These are phyloP conservation scores for Drosophila nikananu DNA, from an alignment of 1,140 invertebrate genomes.

Conservation along the genomic window DNA sequence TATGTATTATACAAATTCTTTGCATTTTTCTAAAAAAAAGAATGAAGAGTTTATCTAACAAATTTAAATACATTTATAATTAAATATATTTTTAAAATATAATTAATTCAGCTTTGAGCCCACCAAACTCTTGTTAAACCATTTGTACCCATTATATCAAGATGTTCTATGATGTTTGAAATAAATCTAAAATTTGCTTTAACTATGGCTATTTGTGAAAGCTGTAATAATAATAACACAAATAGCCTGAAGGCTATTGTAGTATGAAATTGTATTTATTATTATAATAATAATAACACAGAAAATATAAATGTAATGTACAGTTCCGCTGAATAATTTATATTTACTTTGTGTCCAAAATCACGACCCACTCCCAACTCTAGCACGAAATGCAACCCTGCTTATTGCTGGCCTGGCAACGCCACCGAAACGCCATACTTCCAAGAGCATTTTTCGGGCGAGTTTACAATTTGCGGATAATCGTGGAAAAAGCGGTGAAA, in stretches of 20 bases:
- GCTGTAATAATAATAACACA: too few relatives aligned
- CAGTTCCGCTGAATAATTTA: conserved; percentile 9
- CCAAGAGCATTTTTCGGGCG: conserved; percentile 74
- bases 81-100: background rate
- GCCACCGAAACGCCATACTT: conserved; percentile 75
- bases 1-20: too few relatives aligned
- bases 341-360: background rate
- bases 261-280: too few relatives aligned
- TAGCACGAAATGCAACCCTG: conserved; percentile 54
- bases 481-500: conserved; percentile 44
- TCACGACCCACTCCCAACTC: background rate
- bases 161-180: background rate
- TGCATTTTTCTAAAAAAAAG: too few relatives aligned
- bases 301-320: background rate
- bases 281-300: too few relatives aligned
- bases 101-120: background rate
- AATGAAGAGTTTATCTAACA: too few relatives aligned
- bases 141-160: background rate
- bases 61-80: background rate
- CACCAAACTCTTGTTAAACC: background rate
- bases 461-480: conserved; percentile 61
- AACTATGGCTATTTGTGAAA: background rate
- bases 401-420: conserved; percentile 56
- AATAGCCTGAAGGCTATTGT: too few relatives aligned
- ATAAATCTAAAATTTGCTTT: background rate